Conservation (phyloP, 1,140 invertebrate species). For the Odontomachus brunneus region DNA sequence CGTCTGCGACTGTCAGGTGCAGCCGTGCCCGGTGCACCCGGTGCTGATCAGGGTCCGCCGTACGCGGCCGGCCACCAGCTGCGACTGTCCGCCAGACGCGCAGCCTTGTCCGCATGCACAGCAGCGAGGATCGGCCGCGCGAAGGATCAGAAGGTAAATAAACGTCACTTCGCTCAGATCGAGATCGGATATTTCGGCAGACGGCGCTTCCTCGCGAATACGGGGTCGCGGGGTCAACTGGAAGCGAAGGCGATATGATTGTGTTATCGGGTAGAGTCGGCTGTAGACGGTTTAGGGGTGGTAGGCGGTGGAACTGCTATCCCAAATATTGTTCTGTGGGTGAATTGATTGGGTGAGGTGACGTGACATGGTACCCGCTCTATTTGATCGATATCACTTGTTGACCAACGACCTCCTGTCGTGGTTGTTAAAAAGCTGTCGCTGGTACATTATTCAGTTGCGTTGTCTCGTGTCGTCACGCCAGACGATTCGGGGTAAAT, state of each 20-base stretch:
- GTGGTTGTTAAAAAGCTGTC: background rate
- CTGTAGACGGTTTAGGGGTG: background rate
- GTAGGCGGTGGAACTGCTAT: background rate
- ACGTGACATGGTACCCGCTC: background rate
- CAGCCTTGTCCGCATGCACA: slow-evolving; percentile 80
- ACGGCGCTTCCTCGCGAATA: background rate
- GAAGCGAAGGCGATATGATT: too few relatives aligned
- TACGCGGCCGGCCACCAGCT: slow-evolving; percentile 78
- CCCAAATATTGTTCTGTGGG: background rate
- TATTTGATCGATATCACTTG: slow-evolving; percentile 42
- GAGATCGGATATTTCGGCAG: background rate
- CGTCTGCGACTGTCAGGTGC: slow-evolving; percentile 83
- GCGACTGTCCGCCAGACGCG: slow-evolving; percentile 81
- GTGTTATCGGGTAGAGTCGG: slow-evolving; percentile 1
- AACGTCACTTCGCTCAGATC: background rate
- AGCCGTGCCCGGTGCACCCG: slow-evolving; percentile 83
- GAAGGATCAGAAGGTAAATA: slow-evolving; percentile 80
- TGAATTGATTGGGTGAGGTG: background rate
- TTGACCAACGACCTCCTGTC: slow-evolving; percentile 35
- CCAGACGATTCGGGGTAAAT: background rate
- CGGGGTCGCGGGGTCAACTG: background rate
- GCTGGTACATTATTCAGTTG: background rate
- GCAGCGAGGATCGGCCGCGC: slow-evolving; percentile 71
- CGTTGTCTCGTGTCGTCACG: background rate
- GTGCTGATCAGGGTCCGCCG: slow-evolving; percentile 82